Base-by-base conservation (phyloP, 2,888 invertebrate species). In the Watsonalla cultraria region DNA sequence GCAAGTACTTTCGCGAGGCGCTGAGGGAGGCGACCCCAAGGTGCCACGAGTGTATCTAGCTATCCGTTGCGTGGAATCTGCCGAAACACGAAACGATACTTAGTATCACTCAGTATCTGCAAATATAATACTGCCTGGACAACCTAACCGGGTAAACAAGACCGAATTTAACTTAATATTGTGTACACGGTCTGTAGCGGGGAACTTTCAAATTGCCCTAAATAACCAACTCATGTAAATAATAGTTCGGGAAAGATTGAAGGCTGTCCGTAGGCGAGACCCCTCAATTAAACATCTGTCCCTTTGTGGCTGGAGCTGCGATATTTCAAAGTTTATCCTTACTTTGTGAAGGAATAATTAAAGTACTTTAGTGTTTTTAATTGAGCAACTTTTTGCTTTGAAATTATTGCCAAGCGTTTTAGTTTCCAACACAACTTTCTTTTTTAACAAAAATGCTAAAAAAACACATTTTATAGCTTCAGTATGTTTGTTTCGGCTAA, bases 261-360 rank as follows among this genome's bases (percentile, higher is more conserved):
- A 45, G 47, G 50, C 53, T 47, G 47, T 46, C 50, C 51, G 39
- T 33, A 47, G 24, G 53, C 39, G 51, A 59, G 61, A 65, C 56
- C 57, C 67, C 53, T 68, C 62, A 56, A 70, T 67, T 63, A 69
- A 64, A 54, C 55, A 53, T 56, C 59, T 62, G 65, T 59, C 68
- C 54, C 65, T 60, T 67, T 57, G 62, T 47, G 60, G 37, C 55
- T 8, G 51, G 52, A 35, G 56, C 59, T 62, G 60, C 59, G 56
- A 64, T 67, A 62, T 57, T 62, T 67, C 57, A 69, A 59, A 55
- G 46, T 57, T 46, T 39, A 52, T 37, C 15, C 34, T 48, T 11
- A 35, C 37, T 49, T 14, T 9, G 46, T 46, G 6, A 46, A 46
- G 14, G 15, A 13, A 11, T 11, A 42, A 42, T 42, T 42, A 42